Conservation (phyloP, 1,140 invertebrate genomes). For the Antheraea mylitta region DNA sequence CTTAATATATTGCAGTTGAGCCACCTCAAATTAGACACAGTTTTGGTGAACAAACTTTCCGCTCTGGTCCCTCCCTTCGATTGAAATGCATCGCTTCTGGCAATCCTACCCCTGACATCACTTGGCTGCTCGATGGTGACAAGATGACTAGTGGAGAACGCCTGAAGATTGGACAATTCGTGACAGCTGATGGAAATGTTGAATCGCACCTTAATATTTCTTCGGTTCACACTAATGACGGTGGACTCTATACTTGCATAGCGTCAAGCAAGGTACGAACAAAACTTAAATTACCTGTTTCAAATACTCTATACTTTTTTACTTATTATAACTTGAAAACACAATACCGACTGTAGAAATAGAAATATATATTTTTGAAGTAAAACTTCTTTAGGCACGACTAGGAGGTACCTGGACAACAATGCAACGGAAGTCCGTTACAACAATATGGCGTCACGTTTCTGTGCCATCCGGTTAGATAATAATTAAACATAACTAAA, state of each 20-base stretch:
- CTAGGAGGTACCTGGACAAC: too few species aligned
- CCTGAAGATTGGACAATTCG: slow-evolving; percentile 90
- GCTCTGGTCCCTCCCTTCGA: slow-evolving; percentile 91
- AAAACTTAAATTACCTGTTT: not conserved
- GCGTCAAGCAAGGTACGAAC: slow-evolving; percentile 89
- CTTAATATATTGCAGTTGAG: slow-evolving; percentile 81
- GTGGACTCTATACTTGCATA: slow-evolving; percentile 94
- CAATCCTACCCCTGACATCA: slow-evolving; percentile 96
- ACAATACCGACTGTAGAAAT: too few species aligned
- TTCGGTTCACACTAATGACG: slow-evolving; percentile 94
- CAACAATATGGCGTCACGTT: too few species aligned
- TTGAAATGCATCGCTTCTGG: slow-evolving; percentile 87
- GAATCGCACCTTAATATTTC: slow-evolving; percentile 97
- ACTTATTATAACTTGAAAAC: too few species aligned
- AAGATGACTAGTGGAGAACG: slow-evolving; percentile 89
- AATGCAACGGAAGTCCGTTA: too few species aligned
- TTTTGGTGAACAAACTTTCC: slow-evolving; percentile 92
- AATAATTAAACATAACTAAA: too few species aligned
- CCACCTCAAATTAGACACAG: slow-evolving; percentile 92
- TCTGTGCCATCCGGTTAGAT: too few species aligned
- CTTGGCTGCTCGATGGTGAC: slow-evolving; percentile 95
- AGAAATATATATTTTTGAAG: too few species aligned
- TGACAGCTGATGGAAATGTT: slow-evolving; percentile 93
- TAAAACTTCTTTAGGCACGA: too few species aligned
- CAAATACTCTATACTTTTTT: too few species aligned